These are phyloP conservation scores for Tribolium castaneum DNA, from an alignment of 1,140 invertebrate species.

Conservation along the genomic window DNA sequence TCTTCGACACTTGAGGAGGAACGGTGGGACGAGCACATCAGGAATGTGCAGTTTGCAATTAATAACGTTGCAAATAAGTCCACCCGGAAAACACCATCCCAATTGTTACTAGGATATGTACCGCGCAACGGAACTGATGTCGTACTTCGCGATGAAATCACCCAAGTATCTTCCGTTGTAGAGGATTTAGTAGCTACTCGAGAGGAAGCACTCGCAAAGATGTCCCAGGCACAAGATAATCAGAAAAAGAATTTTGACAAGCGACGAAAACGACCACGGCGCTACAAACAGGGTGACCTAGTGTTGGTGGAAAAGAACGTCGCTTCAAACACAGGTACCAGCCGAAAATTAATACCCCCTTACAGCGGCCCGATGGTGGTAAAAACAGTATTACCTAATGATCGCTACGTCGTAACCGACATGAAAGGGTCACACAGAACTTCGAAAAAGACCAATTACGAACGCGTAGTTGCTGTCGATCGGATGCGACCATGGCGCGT, in stretches of 20 bases:
- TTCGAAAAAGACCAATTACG: no score
- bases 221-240: neutral
- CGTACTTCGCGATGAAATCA: neutral
- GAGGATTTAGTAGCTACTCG: neutral
- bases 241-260: conserved; percentile 26
- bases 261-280: neutral
- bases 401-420: no score
- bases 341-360: conserved; percentile 50
- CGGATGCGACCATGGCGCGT: no score
- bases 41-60: conserved; percentile 49
- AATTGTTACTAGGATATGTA: conserved; percentile 47
- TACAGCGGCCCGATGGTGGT: no score
- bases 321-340: conserved; percentile 40
- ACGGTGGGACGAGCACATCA: conserved; percentile 47
- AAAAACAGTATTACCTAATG: no score
- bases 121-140: neutral
- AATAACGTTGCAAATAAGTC: conserved; percentile 51
- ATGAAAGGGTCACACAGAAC: no score
- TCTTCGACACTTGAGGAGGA: conserved; percentile 32
- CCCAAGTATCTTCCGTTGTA: conserved; percentile 1
- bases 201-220: neutral
- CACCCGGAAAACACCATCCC: conserved; percentile 47
- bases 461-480: no score
- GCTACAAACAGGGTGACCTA: conserved; percentile 44
- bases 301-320: conserved; percentile 46